Evolutionary conservation across 2,797 vertebrate genomes (phyloP).

Genomic region (Pelochelys cantorii): DNA sequence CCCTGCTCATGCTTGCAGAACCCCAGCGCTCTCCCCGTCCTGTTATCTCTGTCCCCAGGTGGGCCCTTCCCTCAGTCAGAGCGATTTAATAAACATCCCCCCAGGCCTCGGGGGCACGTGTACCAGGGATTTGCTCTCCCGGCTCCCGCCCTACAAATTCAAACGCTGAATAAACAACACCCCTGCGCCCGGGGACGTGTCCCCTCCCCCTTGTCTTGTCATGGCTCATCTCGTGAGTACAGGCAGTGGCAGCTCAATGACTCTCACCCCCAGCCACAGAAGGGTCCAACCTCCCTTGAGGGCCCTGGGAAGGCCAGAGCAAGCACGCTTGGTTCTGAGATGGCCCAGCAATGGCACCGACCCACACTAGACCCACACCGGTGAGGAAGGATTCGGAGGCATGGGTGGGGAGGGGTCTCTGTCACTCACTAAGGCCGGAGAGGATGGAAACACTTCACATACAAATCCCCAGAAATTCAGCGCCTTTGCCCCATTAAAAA

Average conservation of each 20-base stretch:
- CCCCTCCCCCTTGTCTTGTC: background rate
- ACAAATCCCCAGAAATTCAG: constrained; percentile 53
- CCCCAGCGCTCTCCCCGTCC: background rate
- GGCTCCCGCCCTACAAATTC: constrained; percentile 12
- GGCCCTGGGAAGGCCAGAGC: background rate
- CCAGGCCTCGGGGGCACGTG: background rate
- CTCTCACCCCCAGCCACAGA: background rate
- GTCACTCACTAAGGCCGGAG: constrained; percentile 35
- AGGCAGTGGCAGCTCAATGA: background rate
- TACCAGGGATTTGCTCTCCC: constrained; percentile 50
- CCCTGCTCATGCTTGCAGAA: constrained; percentile 43
- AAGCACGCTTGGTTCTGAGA: background rate
- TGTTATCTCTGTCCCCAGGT: constrained; percentile 77
- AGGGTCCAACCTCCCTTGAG: background rate
- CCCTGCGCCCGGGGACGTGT: background rate
- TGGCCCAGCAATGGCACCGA: background rate
- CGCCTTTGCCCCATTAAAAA: background rate
- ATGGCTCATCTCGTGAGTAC: fast-evolving
- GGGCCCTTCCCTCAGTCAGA: constrained; percentile 40
- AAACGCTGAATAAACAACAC: background rate
- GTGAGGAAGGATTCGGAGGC: background rate
- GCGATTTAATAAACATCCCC: constrained; percentile 42
- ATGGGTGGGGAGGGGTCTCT: background rate
- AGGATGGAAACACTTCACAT: constrained; percentile 6
- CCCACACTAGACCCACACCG: fast-evolving